phyloP scores from a whole-genome alignment of 2,797 vertebrate species.

The Myripristis jacobus region DNA sequence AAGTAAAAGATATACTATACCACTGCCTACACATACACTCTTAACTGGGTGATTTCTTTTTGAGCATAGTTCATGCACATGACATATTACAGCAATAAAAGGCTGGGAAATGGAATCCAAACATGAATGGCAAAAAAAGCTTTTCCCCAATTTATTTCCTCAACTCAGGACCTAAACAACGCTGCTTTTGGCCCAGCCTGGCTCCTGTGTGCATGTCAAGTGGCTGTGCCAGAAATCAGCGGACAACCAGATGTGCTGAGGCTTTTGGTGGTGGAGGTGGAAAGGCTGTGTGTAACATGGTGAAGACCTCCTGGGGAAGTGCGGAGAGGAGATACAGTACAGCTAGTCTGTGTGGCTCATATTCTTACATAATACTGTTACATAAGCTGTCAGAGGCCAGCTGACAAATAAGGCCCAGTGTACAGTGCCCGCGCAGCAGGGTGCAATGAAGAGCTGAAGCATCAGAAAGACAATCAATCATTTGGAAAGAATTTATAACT shows the following conservation, averaged over 20 bases:
- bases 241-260: constrained; percentile 62
- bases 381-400: constrained; percentile 41
- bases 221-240: constrained; percentile 38
- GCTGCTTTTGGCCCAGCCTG: constrained; percentile 24
- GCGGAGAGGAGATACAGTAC: constrained; percentile 15
- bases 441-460: constrained; percentile 16
- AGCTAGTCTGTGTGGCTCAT: constrained; percentile 25
- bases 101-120: not conserved
- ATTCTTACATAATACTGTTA: constrained; percentile 59
- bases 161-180: constrained; percentile 21
- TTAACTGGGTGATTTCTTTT: constrained; percentile 8
- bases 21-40: not conserved
- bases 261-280: constrained; percentile 7
- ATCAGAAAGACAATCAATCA: constrained; percentile 33
- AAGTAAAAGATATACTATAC: not conserved
- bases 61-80: not conserved
- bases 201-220: constrained; percentile 40
- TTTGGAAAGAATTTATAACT: constrained; percentile 20
- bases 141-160: constrained; percentile 29
- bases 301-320: constrained; percentile 19
- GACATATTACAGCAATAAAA: constrained; percentile 23
- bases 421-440: constrained; percentile 11
- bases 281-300: constrained; percentile 16
- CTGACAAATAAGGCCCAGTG: constrained; percentile 45
- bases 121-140: constrained; percentile 42